These are phyloP conservation scores for Parnassius glacialis DNA, from an alignment of 2,888 invertebrate genomes.

Conservation along the genomic window DNA sequence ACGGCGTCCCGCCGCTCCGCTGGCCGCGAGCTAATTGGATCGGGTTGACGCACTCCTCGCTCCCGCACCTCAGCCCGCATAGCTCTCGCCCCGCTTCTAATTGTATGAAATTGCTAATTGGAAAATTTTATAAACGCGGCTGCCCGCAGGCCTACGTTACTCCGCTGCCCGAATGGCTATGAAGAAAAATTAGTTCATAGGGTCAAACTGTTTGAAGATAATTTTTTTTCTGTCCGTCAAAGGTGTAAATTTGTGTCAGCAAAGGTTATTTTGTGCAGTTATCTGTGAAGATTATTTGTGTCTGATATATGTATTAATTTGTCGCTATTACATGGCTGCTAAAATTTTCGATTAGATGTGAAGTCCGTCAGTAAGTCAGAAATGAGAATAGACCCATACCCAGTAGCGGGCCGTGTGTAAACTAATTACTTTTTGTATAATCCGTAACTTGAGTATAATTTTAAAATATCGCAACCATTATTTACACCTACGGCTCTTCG, in stretches of 20 bases:
- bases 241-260: conserved; percentile 26
- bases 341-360: conserved; percentile 2
- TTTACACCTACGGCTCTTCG: no score
- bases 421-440: no score
- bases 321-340: conserved; percentile 17
- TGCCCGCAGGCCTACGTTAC: conserved; percentile 65
- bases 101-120: conserved; percentile 81
- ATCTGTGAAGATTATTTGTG: no score
- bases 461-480: no score
- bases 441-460: no score
- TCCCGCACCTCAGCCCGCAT: conserved; percentile 43
- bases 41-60: conserved; percentile 74
- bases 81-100: conserved; percentile 65
- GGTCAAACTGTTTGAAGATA: conserved; percentile 42
- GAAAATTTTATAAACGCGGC: conserved; percentile 80
- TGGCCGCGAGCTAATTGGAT: conserved; percentile 80
- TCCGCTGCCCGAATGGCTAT: conserved; percentile 47
- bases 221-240: conserved; percentile 31
- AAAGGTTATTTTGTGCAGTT: no score
- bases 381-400: no score
- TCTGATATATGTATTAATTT: conserved; percentile 31
- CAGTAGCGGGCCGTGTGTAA: no score
- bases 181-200: conserved; percentile 51
- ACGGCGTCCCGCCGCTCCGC: conserved; percentile 74
- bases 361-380: no score